Percentiles rank a stretch among this genome's conserved stretches.
Evolutionary conservation across 2,113 vertebrate genomes (phyloP).

Genomic region (Egretta garzetta): DNA sequence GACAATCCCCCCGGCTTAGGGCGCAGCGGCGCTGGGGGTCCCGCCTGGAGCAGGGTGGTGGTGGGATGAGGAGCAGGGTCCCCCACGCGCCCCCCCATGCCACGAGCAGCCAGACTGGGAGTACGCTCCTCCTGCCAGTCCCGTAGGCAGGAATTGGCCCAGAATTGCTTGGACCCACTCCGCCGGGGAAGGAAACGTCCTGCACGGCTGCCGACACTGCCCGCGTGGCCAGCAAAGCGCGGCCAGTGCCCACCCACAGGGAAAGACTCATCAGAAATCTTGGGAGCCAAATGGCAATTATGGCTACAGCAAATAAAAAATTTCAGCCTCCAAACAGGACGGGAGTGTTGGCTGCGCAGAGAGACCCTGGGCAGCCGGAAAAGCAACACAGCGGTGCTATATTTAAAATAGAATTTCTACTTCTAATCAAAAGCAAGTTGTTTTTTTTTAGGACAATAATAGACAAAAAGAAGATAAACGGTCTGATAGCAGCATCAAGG

Average conservation of each 20-base stretch:
- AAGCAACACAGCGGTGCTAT: not conserved
- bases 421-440: not conserved
- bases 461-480: not conserved
- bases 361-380: not conserved
- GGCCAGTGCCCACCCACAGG: not conserved
- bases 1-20: not conserved
- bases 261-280: not conserved
- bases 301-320: not conserved
- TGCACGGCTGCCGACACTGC: not conserved
- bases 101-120: accelerated
- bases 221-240: not conserved
- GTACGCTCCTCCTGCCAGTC: not conserved
- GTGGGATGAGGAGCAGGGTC: not conserved
- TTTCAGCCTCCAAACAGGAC: not conserved
- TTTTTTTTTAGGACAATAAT: not conserved
- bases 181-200: not conserved
- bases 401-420: not conserved
- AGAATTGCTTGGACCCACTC: not conserved
- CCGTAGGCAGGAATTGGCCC: not conserved
- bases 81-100: accelerated
- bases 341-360: accelerated
- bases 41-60: accelerated
- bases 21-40: accelerated
- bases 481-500: not conserved
- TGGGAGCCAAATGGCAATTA: not conserved